A percentile compares a stretch with the other conserved stretches of the same genome.
Evolutionary conservation across 2,797 vertebrate genomes (phyloP).

Genomic region (Pitangus sulphuratus): DNA sequence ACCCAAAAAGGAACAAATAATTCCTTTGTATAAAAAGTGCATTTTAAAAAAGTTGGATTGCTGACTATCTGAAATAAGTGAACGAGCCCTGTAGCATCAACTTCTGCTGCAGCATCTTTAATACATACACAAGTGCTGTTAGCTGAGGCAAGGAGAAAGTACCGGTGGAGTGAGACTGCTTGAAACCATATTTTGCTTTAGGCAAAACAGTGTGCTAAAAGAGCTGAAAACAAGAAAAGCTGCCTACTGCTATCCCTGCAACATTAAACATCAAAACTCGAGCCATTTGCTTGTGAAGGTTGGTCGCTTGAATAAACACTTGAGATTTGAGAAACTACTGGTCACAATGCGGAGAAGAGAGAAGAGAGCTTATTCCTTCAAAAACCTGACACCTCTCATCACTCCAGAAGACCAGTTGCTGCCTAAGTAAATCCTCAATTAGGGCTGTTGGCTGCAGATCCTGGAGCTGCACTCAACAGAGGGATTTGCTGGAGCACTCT

Average conservation of each 20-base stretch:
- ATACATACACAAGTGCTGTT: conserved; percentile 35
- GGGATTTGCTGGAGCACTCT: conserved; percentile 7
- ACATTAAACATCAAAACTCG: conserved; percentile 70
- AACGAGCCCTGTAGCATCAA: conserved; percentile 59
- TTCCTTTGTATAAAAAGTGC: conserved; percentile 14
- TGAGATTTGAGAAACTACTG: conserved; percentile 46
- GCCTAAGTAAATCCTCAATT: conserved; percentile 28
- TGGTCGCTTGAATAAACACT: conserved; percentile 60
- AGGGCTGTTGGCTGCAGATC: conserved; percentile 10
- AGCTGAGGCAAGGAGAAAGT: conserved; percentile 63
- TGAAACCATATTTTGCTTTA: conserved; percentile 71
- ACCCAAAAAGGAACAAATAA: conserved; percentile 33
- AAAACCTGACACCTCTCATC: conserved; percentile 1
- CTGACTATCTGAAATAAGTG: conserved; percentile 54
- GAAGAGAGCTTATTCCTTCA: conserved; percentile 13
- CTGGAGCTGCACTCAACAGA: accelerated
- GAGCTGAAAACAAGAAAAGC: conserved; percentile 67
- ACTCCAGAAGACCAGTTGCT: not conserved
- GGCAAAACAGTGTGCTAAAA: conserved; percentile 72
- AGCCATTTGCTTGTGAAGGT: conserved; percentile 46
- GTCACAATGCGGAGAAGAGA: conserved; percentile 8
- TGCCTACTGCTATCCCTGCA: conserved; percentile 53
- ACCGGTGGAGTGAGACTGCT: conserved; percentile 41
- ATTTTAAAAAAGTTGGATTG: conserved; percentile 12
- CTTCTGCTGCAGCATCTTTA: conserved; percentile 52